These are phyloP conservation scores for Psephotus haematonotus DNA, from an alignment of 2,113 vertebrate genomes.

Conservation along the genomic window DNA sequence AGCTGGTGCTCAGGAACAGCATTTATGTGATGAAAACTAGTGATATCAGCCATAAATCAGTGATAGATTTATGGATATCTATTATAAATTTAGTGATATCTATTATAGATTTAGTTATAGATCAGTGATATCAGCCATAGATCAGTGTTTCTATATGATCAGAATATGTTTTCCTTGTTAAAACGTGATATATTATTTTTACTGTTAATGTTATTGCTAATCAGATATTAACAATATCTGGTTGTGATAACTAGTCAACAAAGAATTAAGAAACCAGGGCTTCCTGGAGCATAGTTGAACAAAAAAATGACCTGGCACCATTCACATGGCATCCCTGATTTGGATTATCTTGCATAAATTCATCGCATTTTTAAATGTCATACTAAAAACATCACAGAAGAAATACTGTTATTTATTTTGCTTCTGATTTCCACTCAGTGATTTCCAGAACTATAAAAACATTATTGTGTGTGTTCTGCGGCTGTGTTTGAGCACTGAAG, in stretches of 20 bases:
- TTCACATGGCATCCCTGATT: not conserved
- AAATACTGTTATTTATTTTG: not conserved
- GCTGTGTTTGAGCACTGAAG: not conserved
- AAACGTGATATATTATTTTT: not conserved
- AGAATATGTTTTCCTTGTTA: not conserved
- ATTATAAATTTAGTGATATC: too few species aligned
- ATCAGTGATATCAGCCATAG: not conserved
- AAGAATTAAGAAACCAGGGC: not conserved
- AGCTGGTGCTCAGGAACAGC: not conserved
- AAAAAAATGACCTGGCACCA: not conserved
- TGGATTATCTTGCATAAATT: not conserved
- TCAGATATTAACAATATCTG: not conserved
- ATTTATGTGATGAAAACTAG: not conserved
- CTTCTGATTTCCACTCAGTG: not conserved
- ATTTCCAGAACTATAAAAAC: not conserved
- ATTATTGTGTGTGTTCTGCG: not conserved
- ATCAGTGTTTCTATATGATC: not conserved
- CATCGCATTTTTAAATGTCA: not conserved
- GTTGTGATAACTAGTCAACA: not conserved
- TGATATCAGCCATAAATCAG: not conserved
- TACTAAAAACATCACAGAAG: not conserved
- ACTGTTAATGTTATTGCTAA: not conserved
- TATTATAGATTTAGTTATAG: too few species aligned
- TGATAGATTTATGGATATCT: too few species aligned
- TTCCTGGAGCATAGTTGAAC: fast-evolving